Base-by-base conservation (phyloP, 92 coral and sea anemone genomes). In the Virgularia gustaviana region DNA sequence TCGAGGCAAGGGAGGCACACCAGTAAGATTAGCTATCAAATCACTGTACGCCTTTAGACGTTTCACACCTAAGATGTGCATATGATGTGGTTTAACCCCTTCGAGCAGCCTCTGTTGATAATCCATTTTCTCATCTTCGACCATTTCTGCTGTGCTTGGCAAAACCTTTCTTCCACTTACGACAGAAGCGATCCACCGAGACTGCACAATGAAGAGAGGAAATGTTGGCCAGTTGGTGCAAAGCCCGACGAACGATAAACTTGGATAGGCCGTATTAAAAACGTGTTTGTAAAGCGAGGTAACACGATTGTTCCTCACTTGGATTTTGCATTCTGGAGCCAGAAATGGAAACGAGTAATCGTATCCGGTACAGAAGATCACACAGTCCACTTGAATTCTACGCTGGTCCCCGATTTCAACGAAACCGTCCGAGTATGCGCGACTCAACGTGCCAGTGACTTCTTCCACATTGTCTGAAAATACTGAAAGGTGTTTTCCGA, bases 301-400 rank as follows among this genome's bases (percentile, higher is more conserved):
- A 10, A 91, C 68, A 27, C 89, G 83, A 44, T 83, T 88, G 49
- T 87, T 74, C 16, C 39, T 38, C 25, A 91, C 77, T 11, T 83
- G 67, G 24, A 88, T 83, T 6, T 30, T 59, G 59, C 97, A 91
- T 29, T 76, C 70, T 10, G 65, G 53, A 34, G 68, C 63, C 20
- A 91, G 83, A 51, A 91, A 91, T 15, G 97, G 97, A 71, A 88
- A 91, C 13, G 83, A 52, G 25, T 76, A 88, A 27, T 83, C 42
- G 34, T 91, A 91, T 11, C 97, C 97, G 35, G 97, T 91, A 25
- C 97, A 91, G 43, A 88, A 77, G 60, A 91, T 57, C 43, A 91
- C 71, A 29, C 80, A 82, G 66, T 91, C 88, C 13, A 68, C 89
- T 32, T 79, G 72, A 7, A n/a, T 0, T 39, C 76, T 49, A 24